phyloP scores from a whole-genome alignment of 2,113 vertebrate genomes.

The Macroglossus sobrinus region DNA sequence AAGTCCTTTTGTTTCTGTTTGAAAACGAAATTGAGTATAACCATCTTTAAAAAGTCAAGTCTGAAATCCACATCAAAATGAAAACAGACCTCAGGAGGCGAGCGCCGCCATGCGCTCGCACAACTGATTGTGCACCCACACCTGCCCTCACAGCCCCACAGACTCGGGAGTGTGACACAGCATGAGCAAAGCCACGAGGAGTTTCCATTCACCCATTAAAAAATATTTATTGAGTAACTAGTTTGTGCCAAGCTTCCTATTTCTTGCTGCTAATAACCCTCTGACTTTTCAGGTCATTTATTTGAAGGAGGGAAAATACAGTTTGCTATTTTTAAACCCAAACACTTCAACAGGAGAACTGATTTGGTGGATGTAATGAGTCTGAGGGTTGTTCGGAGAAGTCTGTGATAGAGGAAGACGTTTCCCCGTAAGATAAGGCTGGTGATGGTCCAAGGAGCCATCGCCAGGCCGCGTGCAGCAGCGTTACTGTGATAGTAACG shows the following conservation, averaged over 20 bases:
- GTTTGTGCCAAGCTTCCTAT: conserved; percentile 40
- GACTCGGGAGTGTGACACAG: background rate
- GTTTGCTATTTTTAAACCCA: conserved; percentile 47
- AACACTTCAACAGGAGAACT: conserved; percentile 20
- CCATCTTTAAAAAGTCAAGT: background rate
- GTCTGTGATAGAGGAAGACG: background rate
- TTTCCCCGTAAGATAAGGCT: background rate
- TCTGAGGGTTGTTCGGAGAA: background rate
- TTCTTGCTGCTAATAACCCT: conserved; percentile 28
- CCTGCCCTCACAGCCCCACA: background rate
- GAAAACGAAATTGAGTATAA: background rate
- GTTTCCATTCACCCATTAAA: conserved; percentile 38
- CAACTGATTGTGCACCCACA: background rate
- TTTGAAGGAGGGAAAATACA: conserved; percentile 45
- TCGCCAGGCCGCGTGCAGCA: background rate
- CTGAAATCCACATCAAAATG: background rate
- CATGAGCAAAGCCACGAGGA: background rate
- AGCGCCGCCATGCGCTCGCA: background rate
- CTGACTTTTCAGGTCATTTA: conserved; percentile 49
- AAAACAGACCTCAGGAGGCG: background rate
- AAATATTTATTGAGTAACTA: conserved; percentile 46
- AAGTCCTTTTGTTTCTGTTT: background rate
- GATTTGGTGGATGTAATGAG: background rate
- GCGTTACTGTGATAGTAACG: background rate
- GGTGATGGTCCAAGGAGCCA: background rate